phyloP scores from a whole-genome alignment of 1,140 invertebrate genomes.

The Goniozus legneri region DNA sequence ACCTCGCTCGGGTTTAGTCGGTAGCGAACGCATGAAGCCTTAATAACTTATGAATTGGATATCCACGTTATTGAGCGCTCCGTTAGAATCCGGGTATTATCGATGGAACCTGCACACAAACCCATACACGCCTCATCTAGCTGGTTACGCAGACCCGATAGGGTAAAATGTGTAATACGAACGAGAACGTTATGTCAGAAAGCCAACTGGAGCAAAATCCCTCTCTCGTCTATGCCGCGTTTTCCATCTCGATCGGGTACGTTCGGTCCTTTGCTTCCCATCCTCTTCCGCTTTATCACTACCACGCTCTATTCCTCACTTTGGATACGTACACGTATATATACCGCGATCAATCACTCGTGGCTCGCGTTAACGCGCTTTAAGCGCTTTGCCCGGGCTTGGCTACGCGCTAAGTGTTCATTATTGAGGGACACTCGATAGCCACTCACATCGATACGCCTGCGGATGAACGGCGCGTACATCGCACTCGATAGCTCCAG shows the following conservation, averaged over 20 bases:
- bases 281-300: slow-evolving; percentile 6
- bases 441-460: slow-evolving; percentile 15
- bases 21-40: slow-evolving; percentile 41
- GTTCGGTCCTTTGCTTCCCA: neutral
- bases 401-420: slow-evolving; percentile 21
- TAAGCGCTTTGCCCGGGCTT: slow-evolving; percentile 26
- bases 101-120: slow-evolving; percentile 27
- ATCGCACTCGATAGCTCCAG: too few relatives aligned
- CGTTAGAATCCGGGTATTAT: slow-evolving; percentile 48
- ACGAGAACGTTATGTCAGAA: slow-evolving; percentile 41
- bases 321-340: slow-evolving; percentile 4
- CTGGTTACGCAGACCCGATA: too few relatives aligned
- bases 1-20: slow-evolving; percentile 17
- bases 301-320: slow-evolving; percentile 1
- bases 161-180: slow-evolving; percentile 17
- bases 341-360: slow-evolving; percentile 38
- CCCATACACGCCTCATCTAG: slow-evolving; percentile 1
- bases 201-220: slow-evolving; percentile 14
- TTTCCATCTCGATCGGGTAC: neutral
- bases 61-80: slow-evolving; percentile 43
- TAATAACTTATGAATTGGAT: slow-evolving; percentile 50
- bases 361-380: slow-evolving; percentile 35
- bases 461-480: slow-evolving; percentile 5
- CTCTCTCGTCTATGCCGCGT: neutral
- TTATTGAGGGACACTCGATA: slow-evolving; percentile 28